A percentile compares a stretch with the other conserved stretches of the same genome.
These are phyloP conservation scores for Campoletis sonorensis DNA, from an alignment of 1,140 invertebrate species.

Conservation along the genomic window DNA sequence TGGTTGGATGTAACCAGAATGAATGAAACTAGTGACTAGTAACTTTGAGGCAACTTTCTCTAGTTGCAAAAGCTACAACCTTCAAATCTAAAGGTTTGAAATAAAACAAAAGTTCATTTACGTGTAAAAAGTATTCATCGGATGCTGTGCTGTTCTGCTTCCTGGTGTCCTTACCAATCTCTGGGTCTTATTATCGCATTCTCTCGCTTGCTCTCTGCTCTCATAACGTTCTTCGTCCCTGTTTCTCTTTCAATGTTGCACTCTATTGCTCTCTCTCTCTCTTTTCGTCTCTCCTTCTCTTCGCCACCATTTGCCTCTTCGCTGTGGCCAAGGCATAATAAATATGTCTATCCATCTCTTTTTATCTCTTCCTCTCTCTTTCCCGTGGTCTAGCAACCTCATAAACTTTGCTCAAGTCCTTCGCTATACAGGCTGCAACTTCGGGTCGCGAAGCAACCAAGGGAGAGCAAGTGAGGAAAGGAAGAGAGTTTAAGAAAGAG, in stretches of 20 bases:
- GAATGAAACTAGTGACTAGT: too few species aligned
- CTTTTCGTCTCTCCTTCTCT: neutral
- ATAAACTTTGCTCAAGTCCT: conserved; percentile 36
- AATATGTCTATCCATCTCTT: neutral
- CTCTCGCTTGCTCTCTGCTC: conserved; percentile 31
- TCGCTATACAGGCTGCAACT: conserved; percentile 5
- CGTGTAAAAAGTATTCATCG: conserved; percentile 41
- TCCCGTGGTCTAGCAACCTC: conserved; percentile 15
- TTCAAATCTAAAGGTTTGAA: neutral
- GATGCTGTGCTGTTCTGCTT: neutral
- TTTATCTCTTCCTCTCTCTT: neutral
- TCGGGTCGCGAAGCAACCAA: neutral
- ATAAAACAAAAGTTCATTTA: conserved; percentile 30
- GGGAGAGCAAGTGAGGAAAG: too few species aligned
- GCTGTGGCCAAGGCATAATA: too few species aligned
- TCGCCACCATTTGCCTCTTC: too few species aligned
- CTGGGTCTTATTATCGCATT: conserved; percentile 18
- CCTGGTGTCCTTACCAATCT: neutral
- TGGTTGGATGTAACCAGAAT: too few species aligned
- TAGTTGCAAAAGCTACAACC: too few species aligned
- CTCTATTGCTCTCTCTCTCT: neutral
- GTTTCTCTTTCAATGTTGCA: conserved; percentile 10
- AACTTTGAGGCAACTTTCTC: too few species aligned
- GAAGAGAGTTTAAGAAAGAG: neutral
- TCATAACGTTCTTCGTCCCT: neutral